phyloP scores from a whole-genome alignment of 2,888 invertebrate species.

The Bimastos eiseni region DNA sequence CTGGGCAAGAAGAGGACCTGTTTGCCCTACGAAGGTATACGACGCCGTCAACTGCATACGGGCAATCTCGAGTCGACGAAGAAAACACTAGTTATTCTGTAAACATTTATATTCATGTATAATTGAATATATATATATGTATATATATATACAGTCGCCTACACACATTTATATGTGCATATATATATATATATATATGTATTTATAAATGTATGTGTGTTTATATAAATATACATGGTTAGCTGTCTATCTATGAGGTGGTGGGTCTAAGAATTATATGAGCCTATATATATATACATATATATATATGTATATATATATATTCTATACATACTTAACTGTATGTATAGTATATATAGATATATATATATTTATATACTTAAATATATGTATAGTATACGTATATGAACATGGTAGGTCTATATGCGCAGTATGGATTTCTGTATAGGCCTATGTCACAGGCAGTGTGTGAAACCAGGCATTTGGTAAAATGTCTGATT shows the following conservation, averaged over 20 bases:
- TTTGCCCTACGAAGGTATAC: background rate
- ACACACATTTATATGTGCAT: no score
- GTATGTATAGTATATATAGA: background rate
- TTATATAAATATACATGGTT: no score
- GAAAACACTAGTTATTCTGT: background rate
- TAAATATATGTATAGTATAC: conserved; percentile 10
- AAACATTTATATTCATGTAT: background rate
- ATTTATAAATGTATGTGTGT: background rate
- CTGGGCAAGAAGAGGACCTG: background rate
- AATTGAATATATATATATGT: background rate
- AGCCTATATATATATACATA: background rate
- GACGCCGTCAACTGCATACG: background rate
- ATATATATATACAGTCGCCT: no score
- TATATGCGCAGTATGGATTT: no score
- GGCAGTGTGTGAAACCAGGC: no score
- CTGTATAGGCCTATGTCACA: no score
- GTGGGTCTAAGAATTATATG: background rate
- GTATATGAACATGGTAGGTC: conserved; percentile 17
- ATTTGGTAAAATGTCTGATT: no score
- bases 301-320: background rate
- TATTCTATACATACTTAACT: background rate
- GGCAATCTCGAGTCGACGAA: background rate
- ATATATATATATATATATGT: background rate
- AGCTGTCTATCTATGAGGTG: background rate
- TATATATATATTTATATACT: conserved; percentile 23